phyloP scores from a whole-genome alignment of 1,140 invertebrate genomes.

The Gryon sp. region DNA sequence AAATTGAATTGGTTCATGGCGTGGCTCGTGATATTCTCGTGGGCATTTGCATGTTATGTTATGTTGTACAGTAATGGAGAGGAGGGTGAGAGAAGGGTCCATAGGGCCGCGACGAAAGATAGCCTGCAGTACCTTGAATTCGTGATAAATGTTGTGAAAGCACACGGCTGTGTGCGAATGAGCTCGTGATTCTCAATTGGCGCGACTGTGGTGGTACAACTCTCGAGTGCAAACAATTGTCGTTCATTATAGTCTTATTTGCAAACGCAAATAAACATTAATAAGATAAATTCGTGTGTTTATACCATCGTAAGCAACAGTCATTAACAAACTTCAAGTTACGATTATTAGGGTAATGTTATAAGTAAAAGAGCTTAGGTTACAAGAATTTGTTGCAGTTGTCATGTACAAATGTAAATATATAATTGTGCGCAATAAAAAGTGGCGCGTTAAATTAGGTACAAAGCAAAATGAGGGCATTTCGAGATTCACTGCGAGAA shows the following conservation, averaged over 20 bases:
- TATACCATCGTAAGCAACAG: constrained; percentile 25
- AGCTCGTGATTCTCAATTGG: constrained; percentile 57
- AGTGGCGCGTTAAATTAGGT: constrained; percentile 16
- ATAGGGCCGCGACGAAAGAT: constrained; percentile 14
- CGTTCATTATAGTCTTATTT: constrained; percentile 57
- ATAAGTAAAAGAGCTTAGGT: too few relatives aligned
- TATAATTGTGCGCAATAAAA: too few relatives aligned
- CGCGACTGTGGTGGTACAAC: constrained; percentile 26
- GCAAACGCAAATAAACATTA: constrained; percentile 52
- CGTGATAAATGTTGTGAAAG: constrained; percentile 66
- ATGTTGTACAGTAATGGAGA: too few relatives aligned
- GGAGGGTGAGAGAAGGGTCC: too few relatives aligned
- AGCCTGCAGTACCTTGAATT: constrained; percentile 55
- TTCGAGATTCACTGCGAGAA: constrained; percentile 30
- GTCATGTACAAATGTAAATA: too few relatives aligned
- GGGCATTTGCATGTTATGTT: constrained; percentile 36
- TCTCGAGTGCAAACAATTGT: constrained; percentile 42
- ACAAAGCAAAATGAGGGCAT: constrained; percentile 25
- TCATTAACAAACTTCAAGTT: constrained; percentile 41
- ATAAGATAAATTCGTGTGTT: constrained; percentile 43
- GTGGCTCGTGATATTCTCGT: constrained; percentile 15
- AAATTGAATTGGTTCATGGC: constrained; percentile 23
- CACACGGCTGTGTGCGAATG: constrained; percentile 43
- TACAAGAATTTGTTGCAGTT: too few relatives aligned
- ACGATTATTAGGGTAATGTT: constrained; percentile 32